Conservation (phyloP, 2,113 vertebrate species). For the Odobenus rosmarus region DNA sequence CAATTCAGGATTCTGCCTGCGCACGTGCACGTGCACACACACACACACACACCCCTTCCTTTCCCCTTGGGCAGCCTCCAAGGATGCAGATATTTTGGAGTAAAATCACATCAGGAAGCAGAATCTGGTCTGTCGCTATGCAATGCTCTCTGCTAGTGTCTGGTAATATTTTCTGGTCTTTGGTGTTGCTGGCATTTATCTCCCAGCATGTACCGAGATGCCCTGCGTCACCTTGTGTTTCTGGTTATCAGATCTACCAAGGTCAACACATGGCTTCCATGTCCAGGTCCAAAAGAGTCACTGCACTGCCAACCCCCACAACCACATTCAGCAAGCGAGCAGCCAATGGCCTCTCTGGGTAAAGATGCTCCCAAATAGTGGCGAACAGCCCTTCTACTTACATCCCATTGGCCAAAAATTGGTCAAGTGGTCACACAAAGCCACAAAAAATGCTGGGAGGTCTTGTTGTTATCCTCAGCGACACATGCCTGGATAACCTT, state of each 20-base stretch:
- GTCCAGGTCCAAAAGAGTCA: background rate
- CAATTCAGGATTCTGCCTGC: background rate
- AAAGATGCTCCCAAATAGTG: background rate
- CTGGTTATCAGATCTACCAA: background rate
- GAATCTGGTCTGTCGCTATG: rapidly evolving
- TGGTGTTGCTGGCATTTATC: background rate
- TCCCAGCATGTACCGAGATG: background rate
- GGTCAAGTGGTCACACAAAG: background rate
- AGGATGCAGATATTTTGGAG: background rate
- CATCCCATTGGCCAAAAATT: background rate
- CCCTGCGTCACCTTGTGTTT: background rate
- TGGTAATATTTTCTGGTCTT: background rate
- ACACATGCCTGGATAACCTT: background rate
- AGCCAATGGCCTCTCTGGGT: background rate
- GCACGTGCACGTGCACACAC: rapidly evolving
- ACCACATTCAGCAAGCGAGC: background rate
- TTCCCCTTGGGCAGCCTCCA: background rate
- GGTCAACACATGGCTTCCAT: background rate
- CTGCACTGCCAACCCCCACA: background rate
- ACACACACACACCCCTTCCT: background rate
- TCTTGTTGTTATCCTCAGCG: background rate
- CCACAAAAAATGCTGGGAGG: background rate
- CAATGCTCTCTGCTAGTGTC: background rate
- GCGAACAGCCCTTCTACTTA: background rate
- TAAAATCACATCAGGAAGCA: background rate